Conservation (phyloP, 2,113 vertebrate species). For the Callospermophilus lateralis region DNA sequence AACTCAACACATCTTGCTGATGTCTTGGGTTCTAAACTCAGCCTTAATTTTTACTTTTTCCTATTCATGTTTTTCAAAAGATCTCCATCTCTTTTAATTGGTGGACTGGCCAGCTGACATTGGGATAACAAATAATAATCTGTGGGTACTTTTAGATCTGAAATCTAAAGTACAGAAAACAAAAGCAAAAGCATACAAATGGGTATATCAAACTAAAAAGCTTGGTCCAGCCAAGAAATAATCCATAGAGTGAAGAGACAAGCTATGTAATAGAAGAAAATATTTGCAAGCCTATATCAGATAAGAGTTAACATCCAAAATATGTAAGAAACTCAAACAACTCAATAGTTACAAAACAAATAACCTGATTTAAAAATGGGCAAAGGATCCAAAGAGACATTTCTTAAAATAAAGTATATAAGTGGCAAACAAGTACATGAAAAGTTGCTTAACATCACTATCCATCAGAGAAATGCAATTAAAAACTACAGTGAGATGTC, state of each 20-base stretch:
- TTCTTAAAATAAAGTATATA: background rate
- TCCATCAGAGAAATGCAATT: background rate
- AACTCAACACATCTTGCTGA: background rate
- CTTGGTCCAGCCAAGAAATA: background rate
- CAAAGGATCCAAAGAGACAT: background rate
- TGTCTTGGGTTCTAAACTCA: background rate
- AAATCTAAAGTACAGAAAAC: background rate
- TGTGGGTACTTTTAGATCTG: background rate
- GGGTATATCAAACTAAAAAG: background rate
- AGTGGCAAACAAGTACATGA: background rate
- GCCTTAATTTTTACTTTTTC: background rate
- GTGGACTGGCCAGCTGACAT: background rate
- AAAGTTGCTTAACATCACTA: background rate
- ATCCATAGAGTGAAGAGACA: background rate
- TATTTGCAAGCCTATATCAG: background rate
- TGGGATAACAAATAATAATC: background rate
- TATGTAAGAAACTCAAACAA: background rate
- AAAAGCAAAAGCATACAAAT: background rate
- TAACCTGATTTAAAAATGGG: background rate
- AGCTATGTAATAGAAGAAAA: background rate
- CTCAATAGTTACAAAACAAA: background rate
- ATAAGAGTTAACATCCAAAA: background rate
- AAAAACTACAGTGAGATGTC: background rate
- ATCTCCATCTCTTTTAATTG: background rate
- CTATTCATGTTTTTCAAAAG: background rate